These are phyloP conservation scores for Pluvialis apricaria DNA, from an alignment of 2,113 vertebrate species.

Conservation along the genomic window DNA sequence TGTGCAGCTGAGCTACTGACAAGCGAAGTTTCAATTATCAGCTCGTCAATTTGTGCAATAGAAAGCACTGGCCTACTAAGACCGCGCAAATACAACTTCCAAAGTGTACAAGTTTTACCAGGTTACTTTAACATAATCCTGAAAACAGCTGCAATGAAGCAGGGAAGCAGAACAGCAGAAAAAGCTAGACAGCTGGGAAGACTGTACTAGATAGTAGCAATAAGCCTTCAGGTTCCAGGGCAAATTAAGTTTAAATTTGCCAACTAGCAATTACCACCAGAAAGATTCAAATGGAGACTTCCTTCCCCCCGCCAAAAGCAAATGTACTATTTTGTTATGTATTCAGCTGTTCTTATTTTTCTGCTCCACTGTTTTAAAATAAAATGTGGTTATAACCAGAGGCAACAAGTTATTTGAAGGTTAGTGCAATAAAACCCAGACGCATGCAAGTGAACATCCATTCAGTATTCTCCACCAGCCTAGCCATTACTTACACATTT, in stretches of 20 bases:
- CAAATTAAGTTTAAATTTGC: background rate
- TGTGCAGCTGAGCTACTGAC: background rate
- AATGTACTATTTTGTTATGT: background rate
- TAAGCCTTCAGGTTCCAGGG: background rate
- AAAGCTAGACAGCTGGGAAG: background rate
- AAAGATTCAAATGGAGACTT: background rate
- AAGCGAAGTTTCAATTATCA: background rate
- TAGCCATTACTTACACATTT: conserved; percentile 21
- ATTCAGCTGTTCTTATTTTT: conserved; percentile 47
- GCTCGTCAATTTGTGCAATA: background rate
- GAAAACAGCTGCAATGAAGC: conserved; percentile 33
- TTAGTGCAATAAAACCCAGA: conserved; percentile 60
- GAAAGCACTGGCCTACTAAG: background rate
- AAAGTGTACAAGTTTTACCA: background rate
- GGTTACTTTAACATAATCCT: background rate
- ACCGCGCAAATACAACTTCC: background rate
- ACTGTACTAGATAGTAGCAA: background rate
- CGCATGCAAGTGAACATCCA: conserved; percentile 80
- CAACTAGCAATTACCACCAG: background rate
- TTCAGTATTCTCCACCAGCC: conserved; percentile 83
- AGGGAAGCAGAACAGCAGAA: conserved; percentile 36
- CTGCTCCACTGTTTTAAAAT: conserved; percentile 20
- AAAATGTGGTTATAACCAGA: background rate
- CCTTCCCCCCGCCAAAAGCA: background rate
- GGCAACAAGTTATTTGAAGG: conserved; percentile 7